phyloP scores from a whole-genome alignment of 2,888 invertebrate species.

The Lomographa bimaculata region DNA sequence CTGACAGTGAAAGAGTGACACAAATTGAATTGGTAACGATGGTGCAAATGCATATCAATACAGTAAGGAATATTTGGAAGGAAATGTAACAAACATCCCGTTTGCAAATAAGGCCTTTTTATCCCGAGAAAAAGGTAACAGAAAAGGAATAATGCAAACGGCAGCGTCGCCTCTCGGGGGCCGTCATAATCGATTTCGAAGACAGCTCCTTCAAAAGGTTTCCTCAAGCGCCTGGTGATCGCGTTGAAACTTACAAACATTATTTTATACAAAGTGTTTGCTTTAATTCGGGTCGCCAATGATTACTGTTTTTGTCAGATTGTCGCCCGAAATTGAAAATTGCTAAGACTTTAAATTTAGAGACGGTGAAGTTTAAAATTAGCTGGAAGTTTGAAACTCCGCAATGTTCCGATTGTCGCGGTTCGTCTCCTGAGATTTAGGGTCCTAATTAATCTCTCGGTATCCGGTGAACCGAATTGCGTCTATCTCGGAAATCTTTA shows the following conservation, averaged over 20 bases:
- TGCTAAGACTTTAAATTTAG: constrained; percentile 31
- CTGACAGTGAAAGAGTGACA: constrained; percentile 4
- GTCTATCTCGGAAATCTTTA: constrained; percentile 33
- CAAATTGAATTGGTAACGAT: neutral
- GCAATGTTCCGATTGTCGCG: constrained; percentile 46
- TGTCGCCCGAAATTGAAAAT: constrained; percentile 31
- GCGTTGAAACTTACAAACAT: constrained; percentile 25
- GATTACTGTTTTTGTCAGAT: constrained; percentile 34
- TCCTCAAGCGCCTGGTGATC: constrained; percentile 3
- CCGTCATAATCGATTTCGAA: constrained; percentile 1
- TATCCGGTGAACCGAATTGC: constrained; percentile 43
- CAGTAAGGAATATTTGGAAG: neutral
- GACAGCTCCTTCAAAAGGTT: constrained; percentile 2
- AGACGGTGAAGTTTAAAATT: constrained; percentile 42
- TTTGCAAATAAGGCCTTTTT: constrained; percentile 1
- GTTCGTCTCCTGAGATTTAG: constrained; percentile 51
- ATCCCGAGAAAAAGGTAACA: constrained; percentile 1
- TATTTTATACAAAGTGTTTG: constrained; percentile 27
- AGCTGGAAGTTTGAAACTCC: constrained; percentile 45
- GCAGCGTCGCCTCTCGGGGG: neutral
- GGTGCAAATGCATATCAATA: neutral
- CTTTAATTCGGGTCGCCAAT: constrained; percentile 23
- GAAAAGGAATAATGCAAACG: constrained; percentile 4
- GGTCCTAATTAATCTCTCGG: constrained; percentile 51
- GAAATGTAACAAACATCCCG: neutral